Evolutionary conservation across 2,888 invertebrate species (phyloP), one percentile per base, ranked within the genome.

Genomic region (Melanostoma mellinum): DNA sequence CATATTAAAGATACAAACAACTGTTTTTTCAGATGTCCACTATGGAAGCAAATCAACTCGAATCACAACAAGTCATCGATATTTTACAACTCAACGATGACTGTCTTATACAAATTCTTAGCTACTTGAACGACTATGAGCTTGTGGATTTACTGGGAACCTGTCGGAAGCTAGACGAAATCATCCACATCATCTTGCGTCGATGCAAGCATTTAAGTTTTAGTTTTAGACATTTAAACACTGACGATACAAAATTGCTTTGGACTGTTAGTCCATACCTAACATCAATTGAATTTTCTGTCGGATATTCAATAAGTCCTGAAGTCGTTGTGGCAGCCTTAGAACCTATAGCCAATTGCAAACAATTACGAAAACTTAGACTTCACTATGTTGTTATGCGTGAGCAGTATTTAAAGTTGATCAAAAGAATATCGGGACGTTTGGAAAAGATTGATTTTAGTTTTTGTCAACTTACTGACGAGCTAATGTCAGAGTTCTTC

Each of bases 401-500:
- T 30, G 53, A 78, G 2, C 44, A 65, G 30, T 82, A 74, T 53
- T 40, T 82, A 10, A 44, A 65, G 9, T 6, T 67, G 0, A 75
- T 84, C n/a, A 30, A 9, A 3, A 42, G 10, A n/a, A 55, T 84
- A 55, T 65, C 84, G 0, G 44, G 61, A 44, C 58, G 67, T n/a
- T 44, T 84, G 50, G 74, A 84, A 65, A 58, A 35, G 3, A 67
- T 84, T 65, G 84, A 84, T 9, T 84, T 84, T 9, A 84, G 84
- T 35, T 84, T 79, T 46, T 84, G 84, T 10, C 60, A 46, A 50
- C 55, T 79, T 8, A 56, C 50, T 6, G 84, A 84, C n/a, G 79
- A 69, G 44, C 6, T 84, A 6, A 65, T 79, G 73, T 6, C 2
- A 5, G 74, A 79, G 0, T 84, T 84, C 8, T 79, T 84, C 3